Percentiles rank a stretch among this genome's conserved stretches.
phyloP scores from a whole-genome alignment of 1,140 invertebrate species.

The Idris sp. region DNA sequence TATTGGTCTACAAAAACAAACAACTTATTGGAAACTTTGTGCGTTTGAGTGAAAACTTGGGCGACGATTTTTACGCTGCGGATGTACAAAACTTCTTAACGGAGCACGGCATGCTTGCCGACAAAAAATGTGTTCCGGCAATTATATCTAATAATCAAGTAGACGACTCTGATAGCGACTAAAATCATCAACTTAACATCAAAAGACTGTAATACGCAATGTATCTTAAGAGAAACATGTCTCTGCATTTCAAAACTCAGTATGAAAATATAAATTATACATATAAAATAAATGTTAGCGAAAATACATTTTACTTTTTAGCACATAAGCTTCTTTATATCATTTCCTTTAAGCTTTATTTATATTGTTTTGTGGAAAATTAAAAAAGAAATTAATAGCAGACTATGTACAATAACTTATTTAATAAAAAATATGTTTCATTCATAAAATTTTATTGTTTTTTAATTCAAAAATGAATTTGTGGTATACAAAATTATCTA shows the following conservation, averaged over 20 bases:
- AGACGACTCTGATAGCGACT: constrained; percentile 64
- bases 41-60: constrained; percentile 89
- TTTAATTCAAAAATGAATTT: no score
- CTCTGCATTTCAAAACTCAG: constrained; percentile 12
- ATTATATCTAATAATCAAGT: constrained; percentile 67
- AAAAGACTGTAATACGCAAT: constrained; percentile 33
- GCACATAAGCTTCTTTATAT: constrained; percentile 3
- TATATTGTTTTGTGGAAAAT: constrained; percentile 3
- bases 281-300: constrained; percentile 3
- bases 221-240: constrained; percentile 13
- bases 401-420: no score
- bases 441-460: no score
- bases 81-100: constrained; percentile 95
- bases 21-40: constrained; percentile 96
- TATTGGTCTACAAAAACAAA: constrained; percentile 93
- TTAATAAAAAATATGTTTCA: no score
- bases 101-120: constrained; percentile 88
- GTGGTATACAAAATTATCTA: no score
- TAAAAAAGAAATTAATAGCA: no score
- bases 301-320: constrained; percentile 4
- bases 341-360: neutral
- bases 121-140: constrained; percentile 80
- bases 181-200: constrained; percentile 16
- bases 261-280: constrained; percentile 1
- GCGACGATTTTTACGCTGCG: constrained; percentile 91